phyloP scores from a whole-genome alignment of 2,888 invertebrate genomes.

The Acrocera orbiculus region DNA sequence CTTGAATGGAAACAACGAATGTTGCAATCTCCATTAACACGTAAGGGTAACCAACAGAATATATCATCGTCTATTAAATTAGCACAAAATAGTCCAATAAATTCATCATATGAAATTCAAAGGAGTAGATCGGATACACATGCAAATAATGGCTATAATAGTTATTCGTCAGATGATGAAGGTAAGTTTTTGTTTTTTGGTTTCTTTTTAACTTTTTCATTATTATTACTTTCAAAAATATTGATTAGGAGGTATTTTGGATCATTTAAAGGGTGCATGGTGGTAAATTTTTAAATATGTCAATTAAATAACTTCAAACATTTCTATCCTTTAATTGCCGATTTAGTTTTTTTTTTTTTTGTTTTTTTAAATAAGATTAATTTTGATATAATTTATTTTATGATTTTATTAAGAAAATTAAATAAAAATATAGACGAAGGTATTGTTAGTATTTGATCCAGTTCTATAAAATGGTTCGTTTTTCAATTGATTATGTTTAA shows the following conservation, averaged over 20 bases:
- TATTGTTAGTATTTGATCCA: too few species aligned
- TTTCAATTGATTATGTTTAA: too few species aligned
- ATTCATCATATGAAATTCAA: constrained; percentile 23
- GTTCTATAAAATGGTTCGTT: too few species aligned
- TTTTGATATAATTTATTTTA: too few species aligned
- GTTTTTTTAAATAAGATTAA: not conserved
- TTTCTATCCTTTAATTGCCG: not conserved
- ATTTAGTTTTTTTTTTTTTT: too few species aligned
- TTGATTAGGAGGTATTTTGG: too few species aligned
- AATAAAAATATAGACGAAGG: too few species aligned
- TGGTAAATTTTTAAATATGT: too few species aligned
- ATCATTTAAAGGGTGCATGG: too few species aligned
- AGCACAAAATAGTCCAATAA: constrained; percentile 25
- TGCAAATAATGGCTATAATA: constrained; percentile 50
- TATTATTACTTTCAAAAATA: too few species aligned
- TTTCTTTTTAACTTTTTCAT: constrained; percentile 20
- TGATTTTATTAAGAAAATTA: too few species aligned
- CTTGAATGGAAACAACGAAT: constrained; percentile 86
- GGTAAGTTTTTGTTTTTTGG: constrained; percentile 41
- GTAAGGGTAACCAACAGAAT: constrained; percentile 47
- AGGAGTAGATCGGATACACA: constrained; percentile 32
- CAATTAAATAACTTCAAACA: constrained; percentile 2
- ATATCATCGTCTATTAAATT: constrained; percentile 32
- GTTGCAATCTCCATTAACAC: constrained; percentile 73
- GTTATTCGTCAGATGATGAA: constrained; percentile 82